phyloP scores from a whole-genome alignment of 1,140 invertebrate genomes.

The Drosophila ficusphila region DNA sequence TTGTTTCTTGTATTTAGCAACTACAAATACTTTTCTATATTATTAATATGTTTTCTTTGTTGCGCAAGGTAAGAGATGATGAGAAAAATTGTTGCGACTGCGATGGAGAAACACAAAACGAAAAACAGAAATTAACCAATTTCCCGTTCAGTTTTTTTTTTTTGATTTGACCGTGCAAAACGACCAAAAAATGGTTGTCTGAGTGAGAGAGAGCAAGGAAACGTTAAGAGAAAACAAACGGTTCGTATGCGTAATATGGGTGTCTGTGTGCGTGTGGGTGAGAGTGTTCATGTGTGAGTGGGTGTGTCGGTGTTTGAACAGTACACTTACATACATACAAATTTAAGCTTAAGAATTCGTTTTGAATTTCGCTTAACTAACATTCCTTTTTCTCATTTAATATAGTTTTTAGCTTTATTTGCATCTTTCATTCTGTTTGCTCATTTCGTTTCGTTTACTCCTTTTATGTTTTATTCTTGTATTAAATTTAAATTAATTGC shows the following conservation, averaged over 20 bases:
- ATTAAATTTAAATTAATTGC: slow-evolving; percentile 65
- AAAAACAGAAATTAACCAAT: slow-evolving; percentile 21
- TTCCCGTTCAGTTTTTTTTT: slow-evolving; percentile 14
- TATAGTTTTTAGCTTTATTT: slow-evolving; percentile 43
- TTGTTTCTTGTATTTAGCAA: slow-evolving; percentile 71
- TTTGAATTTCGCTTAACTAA: slow-evolving; percentile 67
- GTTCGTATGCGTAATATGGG: slow-evolving; percentile 18
- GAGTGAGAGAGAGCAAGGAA: slow-evolving; percentile 15
- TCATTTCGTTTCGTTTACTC: slow-evolving; percentile 56
- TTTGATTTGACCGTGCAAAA: slow-evolving; percentile 9
- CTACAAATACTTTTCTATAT: slow-evolving; percentile 80
- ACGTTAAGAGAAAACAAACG: slow-evolving; percentile 26
- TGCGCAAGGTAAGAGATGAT: slow-evolving; percentile 43
- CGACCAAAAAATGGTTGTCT: not conserved
- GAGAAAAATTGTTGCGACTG: slow-evolving; percentile 30
- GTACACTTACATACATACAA: slow-evolving; percentile 76
- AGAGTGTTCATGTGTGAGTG: slow-evolving; percentile 9
- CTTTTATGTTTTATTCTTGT: slow-evolving; percentile 46
- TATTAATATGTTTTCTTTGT: slow-evolving; percentile 52
- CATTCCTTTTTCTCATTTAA: slow-evolving; percentile 53
- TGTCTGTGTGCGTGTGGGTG: not conserved
- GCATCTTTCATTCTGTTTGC: slow-evolving; percentile 35
- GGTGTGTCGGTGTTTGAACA: slow-evolving; percentile 45
- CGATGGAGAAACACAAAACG: slow-evolving; percentile 17
- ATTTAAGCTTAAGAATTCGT: slow-evolving; percentile 79